Conservation (phyloP, 2,888 invertebrate species). For the Aleiodes leptofemur region DNA sequence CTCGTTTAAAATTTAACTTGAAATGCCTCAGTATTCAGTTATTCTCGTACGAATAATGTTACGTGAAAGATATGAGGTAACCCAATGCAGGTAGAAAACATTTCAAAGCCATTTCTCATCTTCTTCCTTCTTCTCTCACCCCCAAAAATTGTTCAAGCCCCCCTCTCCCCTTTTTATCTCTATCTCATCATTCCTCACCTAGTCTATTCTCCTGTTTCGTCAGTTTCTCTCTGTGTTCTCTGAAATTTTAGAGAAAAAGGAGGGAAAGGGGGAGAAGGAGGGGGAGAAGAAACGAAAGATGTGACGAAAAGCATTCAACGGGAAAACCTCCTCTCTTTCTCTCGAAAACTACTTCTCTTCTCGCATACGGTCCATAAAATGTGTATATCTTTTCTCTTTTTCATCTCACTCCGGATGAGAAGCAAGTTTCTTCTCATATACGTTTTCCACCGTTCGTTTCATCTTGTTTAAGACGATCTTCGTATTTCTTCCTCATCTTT, state of each 20-base stretch:
- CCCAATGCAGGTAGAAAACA: constrained; percentile 29
- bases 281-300: constrained; percentile 2
- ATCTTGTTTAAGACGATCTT: constrained; percentile 34
- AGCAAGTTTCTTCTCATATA: constrained; percentile 36
- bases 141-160: not conserved
- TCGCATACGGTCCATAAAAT: constrained; percentile 25
- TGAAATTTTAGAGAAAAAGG: not conserved
- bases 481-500: constrained; percentile 36
- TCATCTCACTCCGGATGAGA: constrained; percentile 26
- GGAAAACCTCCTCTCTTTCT: constrained; percentile 18
- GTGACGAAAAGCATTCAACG: constrained; percentile 39
- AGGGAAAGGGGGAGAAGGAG: constrained; percentile 7
- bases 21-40: not conserved
- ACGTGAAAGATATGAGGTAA: constrained; percentile 12
- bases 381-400: not conserved
- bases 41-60: constrained; percentile 13
- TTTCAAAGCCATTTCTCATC: not conserved
- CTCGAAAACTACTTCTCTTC: constrained; percentile 1
- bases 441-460: constrained; percentile 24
- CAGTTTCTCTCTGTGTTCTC: constrained; percentile 20
- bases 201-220: not conserved
- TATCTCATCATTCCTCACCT: constrained; percentile 32
- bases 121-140: not conserved
- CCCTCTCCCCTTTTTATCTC: not conserved
- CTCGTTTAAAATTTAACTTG: too few species aligned